Evolutionary conservation across 2,113 vertebrate genomes (phyloP).

Genomic region (Pardalotus punctatus): DNA sequence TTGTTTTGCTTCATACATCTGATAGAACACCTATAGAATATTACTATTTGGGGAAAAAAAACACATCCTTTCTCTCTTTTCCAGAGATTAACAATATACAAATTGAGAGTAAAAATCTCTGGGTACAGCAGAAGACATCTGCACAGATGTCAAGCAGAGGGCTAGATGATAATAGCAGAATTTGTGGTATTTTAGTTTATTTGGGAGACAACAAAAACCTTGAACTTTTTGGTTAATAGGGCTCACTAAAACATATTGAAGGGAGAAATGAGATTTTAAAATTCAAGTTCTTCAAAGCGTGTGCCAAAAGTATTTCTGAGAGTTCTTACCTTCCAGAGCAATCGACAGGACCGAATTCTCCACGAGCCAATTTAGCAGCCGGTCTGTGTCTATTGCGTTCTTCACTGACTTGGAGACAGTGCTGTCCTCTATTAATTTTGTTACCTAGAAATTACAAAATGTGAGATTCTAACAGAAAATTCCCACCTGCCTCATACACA

Average conservation of each 20-base stretch:
- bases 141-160: not conserved
- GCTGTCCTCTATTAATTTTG: slow-evolving; percentile 97
- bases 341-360: slow-evolving; percentile 98
- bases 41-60: not conserved
- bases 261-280: not conserved
- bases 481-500: not conserved
- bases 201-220: not conserved
- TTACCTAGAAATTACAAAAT: slow-evolving; percentile 81
- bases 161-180: not conserved
- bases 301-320: not conserved
- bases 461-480: not conserved
- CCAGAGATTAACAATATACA: not conserved
- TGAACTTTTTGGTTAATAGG: not conserved
- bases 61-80: not conserved
- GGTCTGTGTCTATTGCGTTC: slow-evolving; percentile 96
- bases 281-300: not conserved
- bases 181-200: not conserved
- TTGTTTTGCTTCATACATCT: not conserved
- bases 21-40: not conserved
- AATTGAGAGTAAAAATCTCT: not conserved
- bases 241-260: not conserved
- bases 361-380: slow-evolving; percentile 94
- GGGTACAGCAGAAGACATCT: not conserved
- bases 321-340: slow-evolving; percentile 90
- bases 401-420: slow-evolving; percentile 97